Percentiles rank a stretch among this genome's conserved stretches.
Conservation (phyloP, 2,888 invertebrate genomes). For the Anagyrus pseudococci region DNA sequence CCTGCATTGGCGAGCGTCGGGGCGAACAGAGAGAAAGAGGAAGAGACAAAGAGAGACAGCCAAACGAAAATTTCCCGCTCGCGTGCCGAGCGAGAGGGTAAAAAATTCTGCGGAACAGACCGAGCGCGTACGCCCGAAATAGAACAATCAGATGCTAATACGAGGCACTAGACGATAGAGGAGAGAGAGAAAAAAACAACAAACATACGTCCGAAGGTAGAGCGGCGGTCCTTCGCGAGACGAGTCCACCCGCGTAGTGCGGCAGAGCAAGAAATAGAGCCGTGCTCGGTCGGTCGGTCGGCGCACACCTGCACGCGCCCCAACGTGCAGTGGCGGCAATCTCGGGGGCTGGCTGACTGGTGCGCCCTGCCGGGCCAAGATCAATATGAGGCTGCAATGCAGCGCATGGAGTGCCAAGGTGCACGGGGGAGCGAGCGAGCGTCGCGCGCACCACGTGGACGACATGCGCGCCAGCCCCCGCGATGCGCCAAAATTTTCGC, state of each 20-base stretch:
- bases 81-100: too few species aligned
- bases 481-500: constrained; percentile 18
- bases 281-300: constrained; percentile 1
- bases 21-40: background rate
- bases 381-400: constrained; percentile 32
- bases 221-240: constrained; percentile 1
- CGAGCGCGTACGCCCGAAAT: too few species aligned
- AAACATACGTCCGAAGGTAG: background rate
- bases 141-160: too few species aligned
- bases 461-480: constrained; percentile 28
- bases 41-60: too few species aligned
- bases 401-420: constrained; percentile 10
- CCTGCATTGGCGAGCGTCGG: background rate
- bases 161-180: too few species aligned
- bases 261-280: background rate
- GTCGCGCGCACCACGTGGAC: constrained; percentile 24
- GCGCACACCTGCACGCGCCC: background rate
- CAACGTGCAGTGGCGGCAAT: constrained; percentile 7
- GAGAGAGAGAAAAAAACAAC: background rate
- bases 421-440: background rate
- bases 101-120: too few species aligned
- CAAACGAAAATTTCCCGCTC: too few species aligned
- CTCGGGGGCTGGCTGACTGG: constrained; percentile 4
- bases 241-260: constrained; percentile 32
- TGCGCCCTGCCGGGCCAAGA: constrained; percentile 11